Percentiles rank a stretch among this genome's conserved stretches.
These are phyloP conservation scores for Urophycis tenuis DNA, from an alignment of 2,797 vertebrate species.

Conservation along the genomic window DNA sequence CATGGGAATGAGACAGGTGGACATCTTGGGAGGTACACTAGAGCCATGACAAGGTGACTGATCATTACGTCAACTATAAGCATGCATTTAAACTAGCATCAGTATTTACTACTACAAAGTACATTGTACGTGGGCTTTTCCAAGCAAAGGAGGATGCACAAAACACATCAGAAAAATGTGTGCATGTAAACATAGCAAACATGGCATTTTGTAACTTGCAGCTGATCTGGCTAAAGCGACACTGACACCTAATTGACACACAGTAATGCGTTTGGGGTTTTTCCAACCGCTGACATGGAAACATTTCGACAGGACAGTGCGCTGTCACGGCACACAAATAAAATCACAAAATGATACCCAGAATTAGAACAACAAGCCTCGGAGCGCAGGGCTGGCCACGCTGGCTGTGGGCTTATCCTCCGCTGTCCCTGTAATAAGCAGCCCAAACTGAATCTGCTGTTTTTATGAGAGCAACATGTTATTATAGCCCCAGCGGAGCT, in stretches of 20 bases:
- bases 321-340: background rate
- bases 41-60: background rate
- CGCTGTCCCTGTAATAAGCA: slow-evolving; percentile 55
- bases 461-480: slow-evolving; percentile 51
- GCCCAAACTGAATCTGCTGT: slow-evolving; percentile 49
- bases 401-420: slow-evolving; percentile 16
- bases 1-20: slow-evolving; percentile 26
- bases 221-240: background rate
- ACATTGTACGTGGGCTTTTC: background rate
- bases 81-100: background rate
- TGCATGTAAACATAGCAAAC: background rate
- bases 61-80: background rate
- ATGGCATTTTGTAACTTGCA: slow-evolving; percentile 5
- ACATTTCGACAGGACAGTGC: background rate
- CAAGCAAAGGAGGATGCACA: slow-evolving; percentile 4
- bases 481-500: slow-evolving; percentile 52
- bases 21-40: background rate
- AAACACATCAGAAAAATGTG: slow-evolving; percentile 1
- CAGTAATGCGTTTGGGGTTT: background rate
- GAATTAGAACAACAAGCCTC: background rate
- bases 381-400: background rate
- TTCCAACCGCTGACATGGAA: background rate
- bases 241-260: background rate
- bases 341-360: background rate
- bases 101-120: background rate